phyloP scores from a whole-genome alignment of 2,888 invertebrate species.

The Idaea aversata region DNA sequence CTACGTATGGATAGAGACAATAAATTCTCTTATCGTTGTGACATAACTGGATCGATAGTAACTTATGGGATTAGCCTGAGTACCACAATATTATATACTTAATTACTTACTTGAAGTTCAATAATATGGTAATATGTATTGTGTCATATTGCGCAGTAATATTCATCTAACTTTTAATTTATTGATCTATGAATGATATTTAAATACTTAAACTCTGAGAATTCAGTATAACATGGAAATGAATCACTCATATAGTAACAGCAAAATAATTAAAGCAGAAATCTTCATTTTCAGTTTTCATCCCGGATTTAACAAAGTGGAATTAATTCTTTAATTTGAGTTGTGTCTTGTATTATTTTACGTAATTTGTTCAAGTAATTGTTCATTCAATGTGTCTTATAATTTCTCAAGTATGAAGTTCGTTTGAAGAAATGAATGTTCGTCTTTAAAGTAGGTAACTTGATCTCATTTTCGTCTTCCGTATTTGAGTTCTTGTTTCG shows the following conservation, averaged over 20 bases:
- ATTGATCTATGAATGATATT: too few species aligned
- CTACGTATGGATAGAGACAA: slow-evolving; percentile 4
- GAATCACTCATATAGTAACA: background rate
- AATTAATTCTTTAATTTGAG: slow-evolving; percentile 1
- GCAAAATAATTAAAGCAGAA: background rate
- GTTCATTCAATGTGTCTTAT: background rate
- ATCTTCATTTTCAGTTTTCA: background rate
- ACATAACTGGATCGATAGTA: background rate
- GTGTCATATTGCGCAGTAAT: background rate
- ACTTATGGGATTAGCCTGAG: background rate
- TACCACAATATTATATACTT: slow-evolving; percentile 1
- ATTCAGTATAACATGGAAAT: background rate
- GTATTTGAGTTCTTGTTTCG: slow-evolving; percentile 1
- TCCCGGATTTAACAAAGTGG: background rate
- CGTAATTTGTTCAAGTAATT: background rate
- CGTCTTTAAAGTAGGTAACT: background rate
- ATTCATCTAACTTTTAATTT: background rate
- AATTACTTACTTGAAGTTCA: too few species aligned
- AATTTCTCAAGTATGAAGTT: background rate
- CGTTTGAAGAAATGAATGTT: background rate
- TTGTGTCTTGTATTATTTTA: background rate
- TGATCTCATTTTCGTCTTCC: background rate
- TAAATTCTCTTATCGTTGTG: background rate
- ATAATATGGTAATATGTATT: background rate
- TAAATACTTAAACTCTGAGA: background rate